Base-by-base conservation (phyloP, 2,113 vertebrate species). In the Vulpes vulpes region DNA sequence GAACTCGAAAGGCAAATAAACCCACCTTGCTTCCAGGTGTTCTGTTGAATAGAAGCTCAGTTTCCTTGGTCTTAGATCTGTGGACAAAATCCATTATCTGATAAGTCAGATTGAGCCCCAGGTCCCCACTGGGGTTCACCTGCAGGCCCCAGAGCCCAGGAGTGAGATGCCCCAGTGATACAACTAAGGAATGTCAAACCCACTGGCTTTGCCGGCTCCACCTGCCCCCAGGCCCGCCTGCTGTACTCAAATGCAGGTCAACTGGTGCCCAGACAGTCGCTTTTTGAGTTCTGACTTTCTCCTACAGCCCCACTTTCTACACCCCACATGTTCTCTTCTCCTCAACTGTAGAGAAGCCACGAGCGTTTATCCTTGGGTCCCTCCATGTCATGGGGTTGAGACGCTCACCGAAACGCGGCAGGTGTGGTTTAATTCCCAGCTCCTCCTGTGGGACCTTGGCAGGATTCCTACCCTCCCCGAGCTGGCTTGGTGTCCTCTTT, bases 331-430 rank as follows among this genome's bases (percentile, higher is more conserved):
- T 74, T 82, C 57, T 89, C 17, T 49, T 78, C 22, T 62, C 64
- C 32, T 43, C 60, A 64, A 5, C 27, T 17, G 3, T 43, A 71
- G 60, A 76, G 51, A 74, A 76, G 14, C 59, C 6, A 4, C 67
- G 35, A 67, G 14, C 35, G 0, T 35, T 32, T 84, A 6, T 89
- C 32, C 51, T 19, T 6, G 25, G 27, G 5, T 65, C 9, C 20
- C 3, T 74, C 53, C 55, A 3, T 9, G n/a, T 11, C 12, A 0
- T 0, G 0, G 25, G 20, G 27, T 30, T 82, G n/a, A 59, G 17
- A 32, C 30, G 3, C 35, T n/a, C n/a, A n/a, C 5, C 3, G 1
- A 4, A 38, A 15, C 5, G 30, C 32, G 14, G 55, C 3, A 27
- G 51, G 16, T 30, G 1, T 38, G 64, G 15, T 38, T 87, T 20